Evolutionary conservation across 2,888 invertebrate genomes (phyloP).

Genomic region (Geophilus truncorum): DNA sequence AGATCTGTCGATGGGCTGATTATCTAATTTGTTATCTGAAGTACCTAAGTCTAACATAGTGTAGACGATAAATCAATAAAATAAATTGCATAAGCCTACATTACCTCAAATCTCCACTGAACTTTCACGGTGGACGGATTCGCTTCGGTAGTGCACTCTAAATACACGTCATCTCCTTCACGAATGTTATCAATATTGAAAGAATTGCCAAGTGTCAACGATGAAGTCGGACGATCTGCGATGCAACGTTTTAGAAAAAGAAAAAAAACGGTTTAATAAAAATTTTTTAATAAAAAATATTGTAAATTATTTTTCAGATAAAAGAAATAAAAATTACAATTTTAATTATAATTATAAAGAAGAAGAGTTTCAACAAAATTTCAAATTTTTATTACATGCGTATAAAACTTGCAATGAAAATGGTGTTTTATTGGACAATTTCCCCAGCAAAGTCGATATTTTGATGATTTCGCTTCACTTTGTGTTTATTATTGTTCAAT

Average conservation of each 20-base stretch:
- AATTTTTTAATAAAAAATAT: background rate
- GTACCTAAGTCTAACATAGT: background rate
- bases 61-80: background rate
- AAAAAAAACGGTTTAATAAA: background rate
- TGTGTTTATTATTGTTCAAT: slow-evolving; percentile 9
- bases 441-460: background rate
- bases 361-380: background rate
- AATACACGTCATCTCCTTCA: slow-evolving; percentile 72
- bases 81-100: background rate
- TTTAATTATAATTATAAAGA: background rate
- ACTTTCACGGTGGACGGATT: slow-evolving; percentile 34
- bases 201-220: slow-evolving; percentile 19
- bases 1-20: background rate
- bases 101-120: slow-evolving; percentile 38
- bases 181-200: slow-evolving; percentile 35
- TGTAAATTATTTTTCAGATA: background rate
- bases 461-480: background rate
- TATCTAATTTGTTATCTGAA: slow-evolving; percentile 4
- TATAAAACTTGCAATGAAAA: background rate
- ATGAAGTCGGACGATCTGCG: slow-evolving; percentile 10
- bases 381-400: background rate
- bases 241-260: background rate
- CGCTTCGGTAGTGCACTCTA: slow-evolving; percentile 36
- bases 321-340: background rate
- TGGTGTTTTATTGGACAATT: background rate